Percentiles rank a stretch among this genome's conserved stretches.
Evolutionary conservation across 2,797 vertebrate species (phyloP).

Genomic region (Passerculus sandwichensis): DNA sequence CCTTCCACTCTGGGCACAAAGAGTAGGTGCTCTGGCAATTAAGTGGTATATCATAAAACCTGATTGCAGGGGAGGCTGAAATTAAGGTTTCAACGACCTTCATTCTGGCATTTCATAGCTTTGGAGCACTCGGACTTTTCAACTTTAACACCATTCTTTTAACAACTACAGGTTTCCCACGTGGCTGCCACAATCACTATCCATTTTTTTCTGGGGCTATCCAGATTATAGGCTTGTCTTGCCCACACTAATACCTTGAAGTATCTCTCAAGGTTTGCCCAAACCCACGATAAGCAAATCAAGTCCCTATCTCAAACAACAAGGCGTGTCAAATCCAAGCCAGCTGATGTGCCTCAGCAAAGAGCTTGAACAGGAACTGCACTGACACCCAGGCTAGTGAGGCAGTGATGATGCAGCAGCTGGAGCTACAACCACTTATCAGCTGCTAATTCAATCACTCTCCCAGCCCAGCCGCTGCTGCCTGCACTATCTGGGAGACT

Average conservation of each 20-base stretch:
- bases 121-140: not conserved
- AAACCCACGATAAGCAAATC: not conserved
- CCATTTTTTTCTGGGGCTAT: not conserved
- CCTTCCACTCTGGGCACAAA: not conserved
- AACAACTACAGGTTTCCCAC: not conserved
- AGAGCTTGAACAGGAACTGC: not conserved
- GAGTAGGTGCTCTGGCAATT: not conserved
- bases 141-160: not conserved
- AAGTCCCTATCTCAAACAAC: not conserved
- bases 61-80: not conserved
- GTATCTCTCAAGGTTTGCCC: not conserved
- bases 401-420: not conserved
- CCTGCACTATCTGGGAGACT: not conserved
- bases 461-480: not conserved
- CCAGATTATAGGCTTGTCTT: not conserved
- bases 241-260: not conserved
- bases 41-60: not conserved
- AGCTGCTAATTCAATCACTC: constrained; percentile 23
- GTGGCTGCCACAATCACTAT: not conserved
- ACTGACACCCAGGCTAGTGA: not conserved
- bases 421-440: constrained; percentile 7
- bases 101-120: not conserved
- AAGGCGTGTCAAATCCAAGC: not conserved
- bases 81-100: not conserved
- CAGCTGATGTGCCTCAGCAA: not conserved